phyloP scores from a whole-genome alignment of 1,140 invertebrate genomes.

The Drosophila serrata region DNA sequence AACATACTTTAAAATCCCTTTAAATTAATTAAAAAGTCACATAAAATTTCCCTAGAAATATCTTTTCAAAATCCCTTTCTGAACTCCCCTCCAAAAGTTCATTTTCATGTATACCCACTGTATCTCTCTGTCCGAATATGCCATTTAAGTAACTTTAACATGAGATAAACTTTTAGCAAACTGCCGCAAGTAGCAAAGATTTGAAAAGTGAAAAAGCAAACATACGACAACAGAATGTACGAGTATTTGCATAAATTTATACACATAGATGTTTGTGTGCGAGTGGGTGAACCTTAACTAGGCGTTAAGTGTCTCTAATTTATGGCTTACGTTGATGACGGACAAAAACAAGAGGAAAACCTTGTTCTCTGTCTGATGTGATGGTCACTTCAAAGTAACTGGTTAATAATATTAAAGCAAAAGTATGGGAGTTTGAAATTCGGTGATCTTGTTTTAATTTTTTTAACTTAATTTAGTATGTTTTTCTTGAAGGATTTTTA shows the following conservation, averaged over 20 bases:
- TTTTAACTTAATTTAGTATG: not conserved
- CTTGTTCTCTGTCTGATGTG: not conserved
- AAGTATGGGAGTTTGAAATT: not conserved
- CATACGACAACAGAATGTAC: constrained; percentile 8
- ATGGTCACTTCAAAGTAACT: constrained; percentile 18
- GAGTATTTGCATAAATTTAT: constrained; percentile 11
- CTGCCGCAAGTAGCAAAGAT: constrained; percentile 58
- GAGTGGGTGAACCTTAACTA: constrained; percentile 46
- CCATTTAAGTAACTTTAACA: constrained; percentile 45
- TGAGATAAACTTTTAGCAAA: constrained; percentile 58
- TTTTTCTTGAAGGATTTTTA: not conserved
- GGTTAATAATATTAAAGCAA: not conserved
- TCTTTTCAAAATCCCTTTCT: not conserved
- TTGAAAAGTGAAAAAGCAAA: constrained; percentile 58
- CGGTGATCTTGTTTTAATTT: not conserved
- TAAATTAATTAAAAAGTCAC: too few species aligned
- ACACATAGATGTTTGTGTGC: constrained; percentile 1
- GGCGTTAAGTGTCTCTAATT: constrained; percentile 68
- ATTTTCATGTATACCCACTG: constrained; percentile 1
- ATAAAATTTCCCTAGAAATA: too few species aligned
- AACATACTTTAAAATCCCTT: too few species aligned
- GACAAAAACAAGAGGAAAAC: constrained; percentile 10
- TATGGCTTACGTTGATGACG: constrained; percentile 54
- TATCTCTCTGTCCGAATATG: constrained; percentile 25
- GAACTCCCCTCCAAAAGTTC: not conserved